phyloP scores from a whole-genome alignment of 2,113 vertebrate genomes.

The Pandion haliaetus region DNA sequence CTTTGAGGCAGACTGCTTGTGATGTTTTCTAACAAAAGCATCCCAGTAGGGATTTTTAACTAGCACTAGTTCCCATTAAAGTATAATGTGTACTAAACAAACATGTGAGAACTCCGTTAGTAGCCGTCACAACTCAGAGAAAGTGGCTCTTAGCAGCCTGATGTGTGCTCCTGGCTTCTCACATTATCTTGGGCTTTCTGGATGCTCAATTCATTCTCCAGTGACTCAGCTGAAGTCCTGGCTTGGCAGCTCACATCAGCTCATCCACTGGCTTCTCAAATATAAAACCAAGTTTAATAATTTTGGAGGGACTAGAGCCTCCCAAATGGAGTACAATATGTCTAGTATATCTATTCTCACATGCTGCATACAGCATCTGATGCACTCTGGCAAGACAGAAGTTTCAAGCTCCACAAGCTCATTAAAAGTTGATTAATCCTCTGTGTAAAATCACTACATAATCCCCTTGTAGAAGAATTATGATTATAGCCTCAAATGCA shows the following conservation, averaged over 20 bases:
- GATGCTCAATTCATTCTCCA: neutral
- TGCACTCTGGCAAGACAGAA: neutral
- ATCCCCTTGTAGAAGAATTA: neutral
- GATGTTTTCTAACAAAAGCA: neutral
- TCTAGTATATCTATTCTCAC: neutral
- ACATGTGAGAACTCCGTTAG: neutral
- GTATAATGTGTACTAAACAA: neutral
- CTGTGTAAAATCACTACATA: conserved; percentile 22
- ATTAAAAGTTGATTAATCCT: conserved; percentile 42
- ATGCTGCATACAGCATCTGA: neutral
- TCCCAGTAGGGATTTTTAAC: neutral
- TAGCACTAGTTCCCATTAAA: neutral
- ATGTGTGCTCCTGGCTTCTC: neutral
- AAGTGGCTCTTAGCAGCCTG: neutral
- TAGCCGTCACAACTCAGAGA: neutral
- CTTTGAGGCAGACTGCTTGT: neutral
- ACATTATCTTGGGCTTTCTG: neutral
- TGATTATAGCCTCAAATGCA: neutral
- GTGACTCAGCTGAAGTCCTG: neutral
- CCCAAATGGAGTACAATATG: neutral
- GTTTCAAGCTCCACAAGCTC: conserved; percentile 22
- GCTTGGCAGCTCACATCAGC: neutral
- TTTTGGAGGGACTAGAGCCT: neutral
- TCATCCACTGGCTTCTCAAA: neutral
- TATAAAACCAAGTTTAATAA: neutral